Percentiles rank a stretch among this genome's conserved stretches.
phyloP scores from a whole-genome alignment of 2,888 invertebrate species.

The Nephrotoma appendiculata region DNA sequence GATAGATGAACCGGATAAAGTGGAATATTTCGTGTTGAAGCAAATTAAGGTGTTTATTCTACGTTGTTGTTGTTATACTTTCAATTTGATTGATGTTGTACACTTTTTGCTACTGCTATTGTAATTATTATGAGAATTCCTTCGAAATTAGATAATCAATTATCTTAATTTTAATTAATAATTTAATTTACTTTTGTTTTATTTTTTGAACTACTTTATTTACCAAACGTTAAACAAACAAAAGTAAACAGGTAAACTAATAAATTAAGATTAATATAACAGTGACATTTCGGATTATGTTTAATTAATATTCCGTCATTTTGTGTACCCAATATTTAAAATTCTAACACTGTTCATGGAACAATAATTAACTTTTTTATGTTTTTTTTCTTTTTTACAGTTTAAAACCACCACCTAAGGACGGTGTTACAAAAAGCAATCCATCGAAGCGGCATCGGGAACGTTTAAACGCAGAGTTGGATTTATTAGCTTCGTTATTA shows the following conservation, averaged over 20 bases:
- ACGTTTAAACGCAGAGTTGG: constrained; percentile 93
- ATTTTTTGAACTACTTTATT: background rate
- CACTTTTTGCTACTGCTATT: background rate
- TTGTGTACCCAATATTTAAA: background rate
- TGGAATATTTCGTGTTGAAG: background rate
- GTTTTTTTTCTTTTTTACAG: constrained; percentile 36
- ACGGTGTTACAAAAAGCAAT: constrained; percentile 91
- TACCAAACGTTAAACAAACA: background rate
- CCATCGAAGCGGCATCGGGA: constrained; percentile 98
- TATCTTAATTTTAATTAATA: background rate
- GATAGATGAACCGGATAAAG: background rate
- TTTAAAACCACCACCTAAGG: constrained; percentile 87
- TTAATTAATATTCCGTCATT: background rate
- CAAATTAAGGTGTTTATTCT: background rate
- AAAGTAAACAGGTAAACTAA: background rate
- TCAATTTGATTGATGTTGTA: background rate
- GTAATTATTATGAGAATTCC: background rate
- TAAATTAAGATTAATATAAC: background rate
- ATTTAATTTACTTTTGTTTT: background rate
- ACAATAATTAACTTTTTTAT: background rate
- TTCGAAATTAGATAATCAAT: background rate
- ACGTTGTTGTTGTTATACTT: background rate
- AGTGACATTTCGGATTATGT: background rate
- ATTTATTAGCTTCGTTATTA: constrained; percentile 84
- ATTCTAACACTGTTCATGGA: background rate